A percentile compares a stretch with the other conserved stretches of the same genome.
Conservation (phyloP, 2,797 vertebrate species). For the Pangasius mekongensis region DNA sequence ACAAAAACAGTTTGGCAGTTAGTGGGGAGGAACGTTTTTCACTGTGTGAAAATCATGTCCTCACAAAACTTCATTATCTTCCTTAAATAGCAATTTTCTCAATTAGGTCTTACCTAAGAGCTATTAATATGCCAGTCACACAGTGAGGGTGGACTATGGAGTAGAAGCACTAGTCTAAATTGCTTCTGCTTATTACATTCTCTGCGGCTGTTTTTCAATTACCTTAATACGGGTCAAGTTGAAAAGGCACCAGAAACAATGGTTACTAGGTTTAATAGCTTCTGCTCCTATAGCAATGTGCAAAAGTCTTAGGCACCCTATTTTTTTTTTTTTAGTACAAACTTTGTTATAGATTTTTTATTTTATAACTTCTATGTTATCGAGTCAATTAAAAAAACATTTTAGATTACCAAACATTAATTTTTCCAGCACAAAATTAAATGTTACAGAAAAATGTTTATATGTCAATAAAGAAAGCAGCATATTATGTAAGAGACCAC, state of each 20-base stretch:
- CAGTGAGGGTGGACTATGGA: conserved; percentile 14
- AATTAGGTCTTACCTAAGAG: conserved; percentile 2
- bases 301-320: too few species aligned
- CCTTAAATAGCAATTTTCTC: conserved; percentile 13
- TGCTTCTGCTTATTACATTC: not conserved
- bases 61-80: conserved; percentile 16
- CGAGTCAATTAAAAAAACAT: too few species aligned
- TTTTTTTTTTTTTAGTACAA: too few species aligned
- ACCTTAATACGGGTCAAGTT: not conserved
- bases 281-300: not conserved
- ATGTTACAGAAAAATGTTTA: too few species aligned
- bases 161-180: not conserved
- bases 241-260: not conserved
- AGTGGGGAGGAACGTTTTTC: not conserved
- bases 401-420: too few species aligned
- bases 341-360: too few species aligned
- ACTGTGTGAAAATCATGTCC: conserved; percentile 1
- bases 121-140: conserved; percentile 34
- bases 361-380: too few species aligned
- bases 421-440: too few species aligned
- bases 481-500: too few species aligned
- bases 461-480: too few species aligned
- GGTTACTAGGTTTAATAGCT: not conserved
- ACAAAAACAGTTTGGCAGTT: conserved; percentile 36
- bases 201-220: not conserved